Evolutionary conservation across 2,888 invertebrate species (phyloP).

Genomic region (Sinhomidia bicolor): DNA sequence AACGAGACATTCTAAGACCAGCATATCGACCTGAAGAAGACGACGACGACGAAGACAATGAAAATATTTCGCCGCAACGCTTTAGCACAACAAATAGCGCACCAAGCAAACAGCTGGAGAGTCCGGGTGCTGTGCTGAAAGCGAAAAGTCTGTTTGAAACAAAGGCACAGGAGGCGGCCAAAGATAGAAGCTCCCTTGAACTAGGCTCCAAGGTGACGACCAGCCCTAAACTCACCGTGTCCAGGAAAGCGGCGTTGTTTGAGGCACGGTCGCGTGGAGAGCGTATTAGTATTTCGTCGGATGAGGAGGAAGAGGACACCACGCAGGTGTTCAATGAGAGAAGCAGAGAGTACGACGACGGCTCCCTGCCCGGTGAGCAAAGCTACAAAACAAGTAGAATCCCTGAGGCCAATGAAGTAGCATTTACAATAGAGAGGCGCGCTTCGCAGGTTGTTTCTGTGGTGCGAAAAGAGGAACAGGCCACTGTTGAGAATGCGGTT

Average conservation of each 20-base stretch:
- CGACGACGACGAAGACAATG: slow-evolving; percentile 67
- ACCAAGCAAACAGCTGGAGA: slow-evolving; percentile 83
- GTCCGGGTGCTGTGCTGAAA: slow-evolving; percentile 85
- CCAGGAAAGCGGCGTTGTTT: slow-evolving; percentile 78
- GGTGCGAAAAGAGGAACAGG: background rate
- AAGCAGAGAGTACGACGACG: background rate
- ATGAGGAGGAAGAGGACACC: slow-evolving; percentile 52
- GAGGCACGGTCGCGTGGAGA: slow-evolving; percentile 79
- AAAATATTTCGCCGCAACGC: slow-evolving; percentile 73
- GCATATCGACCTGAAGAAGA: background rate
- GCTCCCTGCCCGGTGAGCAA: background rate
- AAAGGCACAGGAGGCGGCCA: slow-evolving; percentile 82
- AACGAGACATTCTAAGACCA: slow-evolving; percentile 58
- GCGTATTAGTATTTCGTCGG: slow-evolving; percentile 77
- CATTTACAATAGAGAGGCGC: slow-evolving; percentile 40
- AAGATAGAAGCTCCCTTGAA: slow-evolving; percentile 71
- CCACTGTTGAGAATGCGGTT: background rate
- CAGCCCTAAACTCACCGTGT: slow-evolving; percentile 73
- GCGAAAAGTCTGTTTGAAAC: slow-evolving; percentile 89
- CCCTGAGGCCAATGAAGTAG: slow-evolving; percentile 36
- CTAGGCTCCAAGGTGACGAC: slow-evolving; percentile 54
- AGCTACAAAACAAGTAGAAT: slow-evolving; percentile 33
- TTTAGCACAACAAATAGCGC: slow-evolving; percentile 42
- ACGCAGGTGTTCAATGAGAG: background rate
- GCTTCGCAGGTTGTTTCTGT: slow-evolving; percentile 34